Conservation (phyloP, 1,140 invertebrate species). For the Parasteatoda tepidariorum region DNA sequence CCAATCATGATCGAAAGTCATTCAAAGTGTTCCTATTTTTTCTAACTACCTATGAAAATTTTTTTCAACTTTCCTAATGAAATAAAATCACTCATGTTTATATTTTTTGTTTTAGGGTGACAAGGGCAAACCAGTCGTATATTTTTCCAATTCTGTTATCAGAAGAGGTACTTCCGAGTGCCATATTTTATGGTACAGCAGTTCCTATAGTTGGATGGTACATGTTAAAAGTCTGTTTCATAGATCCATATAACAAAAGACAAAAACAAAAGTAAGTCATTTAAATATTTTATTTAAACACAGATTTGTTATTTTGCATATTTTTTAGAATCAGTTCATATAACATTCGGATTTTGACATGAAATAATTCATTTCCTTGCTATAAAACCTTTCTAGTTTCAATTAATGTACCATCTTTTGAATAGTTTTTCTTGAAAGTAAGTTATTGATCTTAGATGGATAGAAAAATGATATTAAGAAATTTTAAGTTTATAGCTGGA, state of each 20-base stretch:
- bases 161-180: conserved; percentile 87
- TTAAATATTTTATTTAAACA: background rate
- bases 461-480: too few relatives aligned
- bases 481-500: too few relatives aligned
- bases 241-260: conserved; percentile 86
- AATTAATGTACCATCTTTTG: too few relatives aligned
- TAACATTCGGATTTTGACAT: too few relatives aligned
- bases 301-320: background rate
- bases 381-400: background rate
- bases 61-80: too few relatives aligned
- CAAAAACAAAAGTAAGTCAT: conserved; percentile 78
- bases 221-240: conserved; percentile 83
- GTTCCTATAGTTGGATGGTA: conserved; percentile 84
- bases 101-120: conserved; percentile 75
- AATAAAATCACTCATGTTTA: too few relatives aligned
- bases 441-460: too few relatives aligned
- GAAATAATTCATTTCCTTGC: too few relatives aligned
- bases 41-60: too few relatives aligned
- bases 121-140: conserved; percentile 88
- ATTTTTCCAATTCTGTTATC: conserved; percentile 90
- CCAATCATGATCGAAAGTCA: too few relatives aligned
- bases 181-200: conserved; percentile 93
- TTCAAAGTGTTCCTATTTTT: too few relatives aligned
- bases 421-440: too few relatives aligned
- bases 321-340: background rate